Percentiles rank a stretch among this genome's conserved stretches.
Evolutionary conservation across 2,888 invertebrate genomes (phyloP).

Genomic region (Imbricaverruca yamaguchii): DNA sequence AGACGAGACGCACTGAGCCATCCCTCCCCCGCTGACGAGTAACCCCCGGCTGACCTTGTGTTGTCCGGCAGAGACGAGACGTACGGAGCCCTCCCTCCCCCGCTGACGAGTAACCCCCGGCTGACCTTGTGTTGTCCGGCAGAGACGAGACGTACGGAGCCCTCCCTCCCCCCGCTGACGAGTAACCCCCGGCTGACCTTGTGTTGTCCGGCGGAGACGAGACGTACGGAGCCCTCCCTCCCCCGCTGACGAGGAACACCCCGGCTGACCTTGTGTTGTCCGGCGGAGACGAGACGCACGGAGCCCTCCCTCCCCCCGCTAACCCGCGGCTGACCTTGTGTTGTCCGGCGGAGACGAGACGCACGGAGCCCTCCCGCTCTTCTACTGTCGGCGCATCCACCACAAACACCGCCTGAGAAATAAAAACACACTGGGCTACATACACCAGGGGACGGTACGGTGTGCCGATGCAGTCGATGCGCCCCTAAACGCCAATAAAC

Average conservation of each 20-base stretch:
- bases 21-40: no score
- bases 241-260: no score
- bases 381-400: not conserved
- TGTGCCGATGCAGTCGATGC: no score
- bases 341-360: not conserved
- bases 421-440: no score
- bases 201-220: not conserved
- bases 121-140: not conserved
- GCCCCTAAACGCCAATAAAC: no score
- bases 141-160: not conserved
- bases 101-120: no score
- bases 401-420: constrained; percentile 1
- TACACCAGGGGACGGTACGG: no score
- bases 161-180: no score
- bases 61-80: not conserved
- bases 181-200: not conserved
- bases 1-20: not conserved
- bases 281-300: not conserved
- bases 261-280: not conserved
- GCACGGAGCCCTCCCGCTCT: not conserved
- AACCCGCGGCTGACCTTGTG: not conserved
- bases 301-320: not conserved
- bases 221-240: not conserved
- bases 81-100: not conserved
- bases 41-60: not conserved